phyloP scores from a whole-genome alignment of 2,888 invertebrate species.

The Heliconius cydno region DNA sequence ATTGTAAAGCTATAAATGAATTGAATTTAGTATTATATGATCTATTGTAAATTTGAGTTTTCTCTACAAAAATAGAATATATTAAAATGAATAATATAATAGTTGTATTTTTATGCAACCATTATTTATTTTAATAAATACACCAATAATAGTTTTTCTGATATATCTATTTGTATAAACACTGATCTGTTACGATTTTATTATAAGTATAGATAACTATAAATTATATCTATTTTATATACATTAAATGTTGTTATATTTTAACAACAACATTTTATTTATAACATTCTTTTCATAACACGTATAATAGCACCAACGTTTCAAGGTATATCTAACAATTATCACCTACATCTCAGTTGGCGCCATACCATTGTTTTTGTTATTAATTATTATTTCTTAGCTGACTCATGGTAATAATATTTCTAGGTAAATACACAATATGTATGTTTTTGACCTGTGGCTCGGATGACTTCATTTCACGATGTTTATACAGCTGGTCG shows the following conservation, averaged over 20 bases:
- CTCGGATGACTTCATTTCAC: slow-evolving; percentile 33
- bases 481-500: slow-evolving; percentile 31
- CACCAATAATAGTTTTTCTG: too few relatives aligned
- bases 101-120: neutral
- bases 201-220: neutral
- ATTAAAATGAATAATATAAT: too few relatives aligned
- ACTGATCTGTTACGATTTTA: too few relatives aligned
- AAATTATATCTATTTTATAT: neutral
- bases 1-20: neutral
- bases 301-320: neutral
- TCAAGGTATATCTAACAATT: slow-evolving; percentile 1
- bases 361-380: slow-evolving; percentile 8
- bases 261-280: too few relatives aligned
- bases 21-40: neutral
- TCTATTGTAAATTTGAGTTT: too few relatives aligned
- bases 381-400: slow-evolving; percentile 2
- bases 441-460: slow-evolving; percentile 29
- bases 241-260: too few relatives aligned
- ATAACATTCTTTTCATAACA: neutral
- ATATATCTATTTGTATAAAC: too few relatives aligned
- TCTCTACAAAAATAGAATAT: too few relatives aligned
- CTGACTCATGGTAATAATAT: slow-evolving; percentile 32
- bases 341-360: slow-evolving; percentile 13
- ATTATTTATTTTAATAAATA: neutral
- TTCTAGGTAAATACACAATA: slow-evolving; percentile 28